phyloP scores from a whole-genome alignment of 1,140 invertebrate genomes.

The Leptopilina clavipes region DNA sequence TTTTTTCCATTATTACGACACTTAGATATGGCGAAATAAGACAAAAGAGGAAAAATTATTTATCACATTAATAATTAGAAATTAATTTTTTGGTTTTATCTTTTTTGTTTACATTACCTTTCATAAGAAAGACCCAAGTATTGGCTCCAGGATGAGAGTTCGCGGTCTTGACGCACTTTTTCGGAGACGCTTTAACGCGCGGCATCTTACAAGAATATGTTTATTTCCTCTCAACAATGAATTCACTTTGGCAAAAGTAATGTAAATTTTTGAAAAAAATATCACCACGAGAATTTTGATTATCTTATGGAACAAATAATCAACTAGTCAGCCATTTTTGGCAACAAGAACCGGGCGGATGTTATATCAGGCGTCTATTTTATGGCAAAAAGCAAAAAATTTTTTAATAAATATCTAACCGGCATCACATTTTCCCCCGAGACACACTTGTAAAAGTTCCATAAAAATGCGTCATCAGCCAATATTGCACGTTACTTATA shows the following conservation, averaged over 20 bases:
- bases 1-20: too few species aligned
- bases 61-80: neutral
- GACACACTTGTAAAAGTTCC: slow-evolving; percentile 40
- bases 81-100: neutral
- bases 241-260: slow-evolving; percentile 15
- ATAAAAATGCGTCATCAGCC: slow-evolving; percentile 38
- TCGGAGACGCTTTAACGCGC: slow-evolving; percentile 76
- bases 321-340: slow-evolving; percentile 60
- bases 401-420: slow-evolving; percentile 21
- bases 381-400: slow-evolving; percentile 9
- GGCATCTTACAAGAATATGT: slow-evolving; percentile 69
- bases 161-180: slow-evolving; percentile 75
- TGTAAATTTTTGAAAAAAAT: neutral
- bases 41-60: too few species aligned
- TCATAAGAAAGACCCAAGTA: slow-evolving; percentile 80
- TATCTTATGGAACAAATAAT: slow-evolving; percentile 38
- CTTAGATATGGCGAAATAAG: too few species aligned
- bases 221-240: neutral
- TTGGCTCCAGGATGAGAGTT: slow-evolving; percentile 70
- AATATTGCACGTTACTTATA: neutral
- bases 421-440: slow-evolving; percentile 35
- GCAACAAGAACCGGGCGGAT: slow-evolving; percentile 34
- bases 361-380: slow-evolving; percentile 34
- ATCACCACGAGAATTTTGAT: neutral
- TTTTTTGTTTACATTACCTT: slow-evolving; percentile 72